Evolutionary conservation across 2,888 invertebrate species (phyloP).

Genomic region (Lasius platythorax): DNA sequence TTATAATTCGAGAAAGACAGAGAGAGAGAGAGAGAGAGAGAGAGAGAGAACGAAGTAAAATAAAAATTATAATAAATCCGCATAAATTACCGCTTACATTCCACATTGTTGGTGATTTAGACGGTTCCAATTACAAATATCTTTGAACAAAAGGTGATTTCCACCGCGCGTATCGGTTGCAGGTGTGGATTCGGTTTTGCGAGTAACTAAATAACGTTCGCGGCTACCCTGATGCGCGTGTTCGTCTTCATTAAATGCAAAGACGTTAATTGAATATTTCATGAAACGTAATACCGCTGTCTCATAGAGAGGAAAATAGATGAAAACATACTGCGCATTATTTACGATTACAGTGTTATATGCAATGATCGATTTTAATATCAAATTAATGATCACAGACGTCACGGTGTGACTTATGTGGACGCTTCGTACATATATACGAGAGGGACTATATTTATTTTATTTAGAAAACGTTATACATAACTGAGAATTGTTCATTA

Average conservation of each 20-base stretch:
- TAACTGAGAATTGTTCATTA: neutral
- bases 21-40: neutral
- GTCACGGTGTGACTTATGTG: neutral
- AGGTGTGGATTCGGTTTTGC: conserved; percentile 21
- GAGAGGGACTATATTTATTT: neutral
- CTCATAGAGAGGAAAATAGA: conserved; percentile 14
- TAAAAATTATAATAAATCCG: neutral
- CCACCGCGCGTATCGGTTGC: neutral
- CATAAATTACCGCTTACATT: neutral
- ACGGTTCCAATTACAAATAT: neutral
- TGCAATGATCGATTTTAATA: neutral
- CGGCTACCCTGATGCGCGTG: conserved; percentile 1
- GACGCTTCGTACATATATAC: neutral
- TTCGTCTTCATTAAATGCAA: conserved; percentile 47
- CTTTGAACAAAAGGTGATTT: conserved; percentile 3
- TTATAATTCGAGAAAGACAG: neutral
- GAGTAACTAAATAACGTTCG: conserved; percentile 47
- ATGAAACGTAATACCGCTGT: conserved; percentile 9
- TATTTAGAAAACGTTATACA: neutral
- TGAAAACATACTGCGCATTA: neutral
- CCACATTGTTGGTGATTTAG: neutral
- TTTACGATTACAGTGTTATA: neutral
- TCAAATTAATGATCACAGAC: neutral
- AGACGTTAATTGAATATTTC: conserved; percentile 45
- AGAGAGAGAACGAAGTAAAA: neutral